Evolutionary conservation across 1,140 invertebrate species (phyloP), one percentile per base, ranked within the genome.

Genomic region (Orius laevigatus): DNA sequence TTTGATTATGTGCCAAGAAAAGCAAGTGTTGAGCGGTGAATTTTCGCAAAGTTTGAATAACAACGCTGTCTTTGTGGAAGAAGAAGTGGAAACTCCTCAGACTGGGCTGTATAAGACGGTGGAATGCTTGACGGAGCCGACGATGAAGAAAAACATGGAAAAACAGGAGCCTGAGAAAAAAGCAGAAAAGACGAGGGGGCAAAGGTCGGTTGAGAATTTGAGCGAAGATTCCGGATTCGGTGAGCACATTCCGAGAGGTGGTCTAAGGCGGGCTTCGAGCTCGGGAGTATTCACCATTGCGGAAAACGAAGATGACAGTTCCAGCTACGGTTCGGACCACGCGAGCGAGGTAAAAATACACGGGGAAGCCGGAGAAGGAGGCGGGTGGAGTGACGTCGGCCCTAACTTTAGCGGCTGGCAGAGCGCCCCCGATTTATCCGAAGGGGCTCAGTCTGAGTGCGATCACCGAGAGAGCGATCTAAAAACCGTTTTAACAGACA

Each of bases 151-250:
- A 25, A 43, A 11, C 20, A 10, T n/a, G 25, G 31, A 44, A 20
- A 40, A 33, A 10, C 16, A 43, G 0, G 31, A 34, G 9, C 8
- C 16, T 8, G 41, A 46, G 33, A 50, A 46, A 45, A 53, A 50
- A 5, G 18, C 40, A 47, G 40, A 43, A 15, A 52, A 51, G 35
- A 45, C 25, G 62, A 55, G 63, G 31, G 60, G 56, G 19, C 68
- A 70, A 11, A 72, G 73, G 55, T 81, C 78, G 19, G 70, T 71
- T 2, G 79, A 82, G 57, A 81, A 81, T 67, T 63, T 81, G 34
- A 80, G 77, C 55, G 78, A 81, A 58, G 79, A 81, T 62, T 80
- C 77, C 52, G 79, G 79, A 14, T 82, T 80, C 62, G 76, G 78
- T 50, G 75, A 78, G 55, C 70, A 72, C 49, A 63, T 69, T 42